Conservation (phyloP, 1,140 invertebrate species). For the Wiebesia pumilae region DNA sequence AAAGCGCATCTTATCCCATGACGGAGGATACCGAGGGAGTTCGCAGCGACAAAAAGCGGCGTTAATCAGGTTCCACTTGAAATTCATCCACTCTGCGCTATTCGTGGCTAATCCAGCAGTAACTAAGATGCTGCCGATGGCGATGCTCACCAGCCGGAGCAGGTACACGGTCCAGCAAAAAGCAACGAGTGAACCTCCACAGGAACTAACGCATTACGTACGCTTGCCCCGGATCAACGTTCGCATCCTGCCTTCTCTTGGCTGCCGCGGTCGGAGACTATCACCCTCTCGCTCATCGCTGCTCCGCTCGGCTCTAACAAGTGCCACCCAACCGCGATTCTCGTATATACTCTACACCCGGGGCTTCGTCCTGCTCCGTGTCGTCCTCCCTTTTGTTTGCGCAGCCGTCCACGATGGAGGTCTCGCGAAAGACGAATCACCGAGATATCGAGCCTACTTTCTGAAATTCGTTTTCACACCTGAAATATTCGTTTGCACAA, state of each 20-base stretch:
- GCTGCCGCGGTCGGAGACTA: not conserved
- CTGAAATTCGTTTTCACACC: not conserved
- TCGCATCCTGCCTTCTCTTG: slow-evolving; percentile 19
- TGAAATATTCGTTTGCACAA: not conserved
- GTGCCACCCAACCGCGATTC: not conserved
- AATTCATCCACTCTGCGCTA: not conserved
- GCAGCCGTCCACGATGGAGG: not conserved
- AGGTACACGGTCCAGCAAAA: slow-evolving; percentile 58
- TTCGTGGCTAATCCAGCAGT: slow-evolving; percentile 22
- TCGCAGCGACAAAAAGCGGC: not conserved
- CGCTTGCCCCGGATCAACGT: slow-evolving; percentile 43
- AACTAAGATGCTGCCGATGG: not conserved
- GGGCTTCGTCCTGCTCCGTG: not conserved
- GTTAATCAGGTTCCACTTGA: slow-evolving; percentile 29
- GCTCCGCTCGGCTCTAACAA: not conserved
- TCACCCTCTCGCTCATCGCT: not conserved
- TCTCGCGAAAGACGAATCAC: not conserved
- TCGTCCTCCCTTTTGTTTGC: slow-evolving; percentile 10
- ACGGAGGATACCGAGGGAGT: slow-evolving; percentile 15
- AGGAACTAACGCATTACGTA: slow-evolving; percentile 63
- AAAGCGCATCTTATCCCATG: slow-evolving; percentile 31
- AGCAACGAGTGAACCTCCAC: slow-evolving; percentile 70
- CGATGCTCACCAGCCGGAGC: slow-evolving; percentile 46
- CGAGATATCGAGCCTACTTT: not conserved
- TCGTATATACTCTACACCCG: not conserved